phyloP scores from a whole-genome alignment of 2,797 vertebrate species.

The Lepilemur septentrionalis region DNA sequence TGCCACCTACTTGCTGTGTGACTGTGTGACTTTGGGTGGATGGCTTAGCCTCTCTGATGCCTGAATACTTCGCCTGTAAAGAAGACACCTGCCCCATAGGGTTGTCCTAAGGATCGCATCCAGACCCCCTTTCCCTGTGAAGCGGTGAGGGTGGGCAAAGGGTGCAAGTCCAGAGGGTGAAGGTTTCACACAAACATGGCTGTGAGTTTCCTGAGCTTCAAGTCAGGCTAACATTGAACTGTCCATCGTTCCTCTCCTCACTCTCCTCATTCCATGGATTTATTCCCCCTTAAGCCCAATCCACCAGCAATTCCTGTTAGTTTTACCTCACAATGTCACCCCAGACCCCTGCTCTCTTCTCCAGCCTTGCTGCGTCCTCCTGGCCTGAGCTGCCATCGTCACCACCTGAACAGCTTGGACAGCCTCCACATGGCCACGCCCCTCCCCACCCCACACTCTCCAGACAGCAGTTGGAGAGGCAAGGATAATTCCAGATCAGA shows the following conservation, averaged over 20 bases:
- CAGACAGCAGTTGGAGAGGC: neutral
- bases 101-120: neutral
- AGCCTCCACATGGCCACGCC: accelerated
- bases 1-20: neutral
- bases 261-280: neutral
- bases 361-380: neutral
- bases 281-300: accelerated
- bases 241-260: neutral
- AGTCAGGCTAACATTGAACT: neutral
- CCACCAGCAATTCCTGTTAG: no score
- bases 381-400: neutral
- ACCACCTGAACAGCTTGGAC: neutral
- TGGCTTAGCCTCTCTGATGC: neutral
- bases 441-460: neutral
- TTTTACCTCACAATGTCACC: neutral
- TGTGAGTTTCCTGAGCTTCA: neutral
- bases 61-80: neutral
- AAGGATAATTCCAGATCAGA: neutral
- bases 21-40: neutral
- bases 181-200: accelerated
- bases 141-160: neutral
- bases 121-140: neutral
- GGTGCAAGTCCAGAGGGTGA: neutral
- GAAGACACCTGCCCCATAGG: neutral
- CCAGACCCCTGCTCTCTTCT: neutral